phyloP scores from a whole-genome alignment of 2,113 vertebrate species.

The Calidris pugnax region DNA sequence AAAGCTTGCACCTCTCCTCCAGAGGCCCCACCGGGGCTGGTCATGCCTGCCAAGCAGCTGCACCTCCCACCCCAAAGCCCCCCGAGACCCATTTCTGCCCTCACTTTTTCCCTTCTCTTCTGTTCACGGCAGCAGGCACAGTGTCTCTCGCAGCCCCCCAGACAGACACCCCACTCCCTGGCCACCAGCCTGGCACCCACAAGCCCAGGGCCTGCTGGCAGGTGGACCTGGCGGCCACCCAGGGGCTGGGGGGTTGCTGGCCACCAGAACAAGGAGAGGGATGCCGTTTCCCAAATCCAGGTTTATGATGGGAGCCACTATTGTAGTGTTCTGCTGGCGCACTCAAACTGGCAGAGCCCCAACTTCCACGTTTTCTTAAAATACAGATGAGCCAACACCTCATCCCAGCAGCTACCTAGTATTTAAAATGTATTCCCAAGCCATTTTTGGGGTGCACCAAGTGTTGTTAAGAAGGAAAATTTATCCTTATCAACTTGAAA shows the following conservation, averaged over 20 bases:
- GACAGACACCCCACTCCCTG: accelerated
- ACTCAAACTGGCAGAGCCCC: not conserved
- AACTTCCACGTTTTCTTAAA: accelerated
- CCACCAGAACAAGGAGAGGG: not conserved
- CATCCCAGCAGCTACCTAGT: not conserved
- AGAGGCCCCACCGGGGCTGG: not conserved
- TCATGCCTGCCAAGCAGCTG: not conserved
- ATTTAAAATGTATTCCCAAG: not conserved
- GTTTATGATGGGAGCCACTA: not conserved
- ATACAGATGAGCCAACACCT: accelerated
- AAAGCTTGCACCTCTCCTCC: not conserved
- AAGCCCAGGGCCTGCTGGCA: not conserved
- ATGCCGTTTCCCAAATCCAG: not conserved
- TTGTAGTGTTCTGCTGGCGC: no score
- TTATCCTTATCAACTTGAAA: no score
- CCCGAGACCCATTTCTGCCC: not conserved
- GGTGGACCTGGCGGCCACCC: not conserved
- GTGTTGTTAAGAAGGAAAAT: not conserved
- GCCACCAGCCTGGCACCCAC: not conserved
- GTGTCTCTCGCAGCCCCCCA: not conserved
- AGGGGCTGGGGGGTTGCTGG: not conserved
- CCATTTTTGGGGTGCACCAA: accelerated
- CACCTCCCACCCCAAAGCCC: not conserved
- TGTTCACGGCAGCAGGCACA: accelerated
- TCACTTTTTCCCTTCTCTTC: not conserved